Base-by-base conservation (phyloP, 2,113 vertebrate species). In the Trichechus manatus region DNA sequence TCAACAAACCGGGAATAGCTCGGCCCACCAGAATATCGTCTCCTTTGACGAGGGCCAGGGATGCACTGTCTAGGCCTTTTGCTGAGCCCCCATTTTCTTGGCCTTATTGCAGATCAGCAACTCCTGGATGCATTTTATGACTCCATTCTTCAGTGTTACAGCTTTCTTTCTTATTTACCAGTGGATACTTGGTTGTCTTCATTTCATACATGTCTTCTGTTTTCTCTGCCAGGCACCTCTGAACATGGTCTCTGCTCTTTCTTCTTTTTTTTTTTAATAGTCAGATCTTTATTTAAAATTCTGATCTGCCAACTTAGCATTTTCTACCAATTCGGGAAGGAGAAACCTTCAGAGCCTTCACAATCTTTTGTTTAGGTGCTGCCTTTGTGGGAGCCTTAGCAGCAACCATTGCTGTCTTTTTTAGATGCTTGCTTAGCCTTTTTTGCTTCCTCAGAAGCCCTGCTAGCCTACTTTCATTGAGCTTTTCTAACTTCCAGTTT, bases 151-250 rank as follows among this genome's bases (percentile, higher is more conserved):
- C 23, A 17, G 61, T 39, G 36, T 93, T 50, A 39, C 9, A 23
- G 14, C 64, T 96, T 63, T 0, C 82, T 80, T 89, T 90, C 81
- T 90, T n/a, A 68, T 88, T 87, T 92, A 50, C 50, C 6, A 17
- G 9, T 33, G 31, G 47, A 31, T 53, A 66, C 53, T 87, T 36
- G 70, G 22, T 84, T 87, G 19, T 89, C 74, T 85, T 83, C 42
- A 44, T 72, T 70, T 95, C 15, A 20, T 70, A 25, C 1, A 50
- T 13, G 0, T 27, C 77, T n/a, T n/a, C n/a, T n/a, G n/a, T n/a
- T n/a, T 85, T 61, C 75, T 9, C 7, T 33, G 19, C 15, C 15
- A 63, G 50, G 25, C 20, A 87, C 10, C n/a, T 27, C 3, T 6
- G 36, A 91, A 64, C 10, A n/a, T 2, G 74, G 66, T 17, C 59